A percentile compares a stretch with the other conserved stretches of the same genome.
These are phyloP conservation scores for Pseudonaja textilis DNA, from an alignment of 2,113 vertebrate species.

Conservation along the genomic window DNA sequence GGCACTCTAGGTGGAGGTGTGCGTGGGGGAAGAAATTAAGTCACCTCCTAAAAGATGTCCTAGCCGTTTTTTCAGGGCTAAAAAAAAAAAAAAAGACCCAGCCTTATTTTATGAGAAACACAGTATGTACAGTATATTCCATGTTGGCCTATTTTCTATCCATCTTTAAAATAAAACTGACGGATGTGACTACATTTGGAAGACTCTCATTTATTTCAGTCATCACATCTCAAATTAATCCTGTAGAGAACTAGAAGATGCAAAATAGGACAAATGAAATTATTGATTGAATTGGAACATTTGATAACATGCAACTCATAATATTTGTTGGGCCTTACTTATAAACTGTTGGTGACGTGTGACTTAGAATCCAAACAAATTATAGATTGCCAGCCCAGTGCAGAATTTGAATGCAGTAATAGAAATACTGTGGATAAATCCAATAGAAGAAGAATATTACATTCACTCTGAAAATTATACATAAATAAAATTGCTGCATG, in stretches of 20 bases:
- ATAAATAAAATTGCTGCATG: not conserved
- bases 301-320: not conserved
- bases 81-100: no score
- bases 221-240: not conserved
- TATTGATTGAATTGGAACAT: not conserved
- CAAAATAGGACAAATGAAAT: not conserved
- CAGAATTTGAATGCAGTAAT: not conserved
- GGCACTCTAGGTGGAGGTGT: no score
- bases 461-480: not conserved
- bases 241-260: not conserved
- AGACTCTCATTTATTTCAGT: not conserved
- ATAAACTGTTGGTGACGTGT: not conserved
- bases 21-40: no score
- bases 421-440: not conserved
- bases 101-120: no score
- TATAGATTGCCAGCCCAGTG: not conserved
- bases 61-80: no score
- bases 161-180: not conserved
- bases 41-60: no score
- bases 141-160: not conserved
- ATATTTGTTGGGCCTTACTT: not conserved
- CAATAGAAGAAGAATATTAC: not conserved
- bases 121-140: not conserved
- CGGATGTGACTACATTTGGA: not conserved
- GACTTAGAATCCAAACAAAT: not conserved